A percentile compares a stretch with the other conserved stretches of the same genome.
Conservation (phyloP, 2,797 vertebrate genomes). For the Manis javanica region DNA sequence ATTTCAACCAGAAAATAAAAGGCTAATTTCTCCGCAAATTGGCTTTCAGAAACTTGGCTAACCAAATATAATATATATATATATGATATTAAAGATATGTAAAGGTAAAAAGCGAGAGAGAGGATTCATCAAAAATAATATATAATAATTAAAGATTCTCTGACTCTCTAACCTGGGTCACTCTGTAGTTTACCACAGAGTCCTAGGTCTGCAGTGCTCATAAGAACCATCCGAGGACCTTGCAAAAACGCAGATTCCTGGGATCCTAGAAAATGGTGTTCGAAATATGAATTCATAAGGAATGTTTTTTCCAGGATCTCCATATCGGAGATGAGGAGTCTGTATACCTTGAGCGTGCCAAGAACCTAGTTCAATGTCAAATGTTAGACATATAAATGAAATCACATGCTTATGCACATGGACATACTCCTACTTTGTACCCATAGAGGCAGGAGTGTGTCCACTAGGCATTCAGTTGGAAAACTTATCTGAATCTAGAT, state of each 20-base stretch:
- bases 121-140: background rate
- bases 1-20: conserved; percentile 41
- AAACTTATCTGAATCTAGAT: background rate
- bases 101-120: background rate
- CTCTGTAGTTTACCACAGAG: no score
- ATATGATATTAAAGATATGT: background rate
- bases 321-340: background rate
- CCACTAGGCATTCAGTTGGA: background rate
- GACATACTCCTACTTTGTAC: background rate
- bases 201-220: background rate
- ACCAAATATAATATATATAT: background rate
- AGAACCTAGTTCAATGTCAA: background rate
- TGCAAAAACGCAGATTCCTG: background rate
- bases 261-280: background rate
- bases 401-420: background rate
- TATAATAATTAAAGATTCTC: background rate
- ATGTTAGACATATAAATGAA: background rate
- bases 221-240: background rate
- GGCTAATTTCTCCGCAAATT: background rate
- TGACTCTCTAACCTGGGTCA: background rate
- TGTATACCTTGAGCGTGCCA: background rate
- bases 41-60: background rate
- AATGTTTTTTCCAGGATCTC: background rate
- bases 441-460: background rate
- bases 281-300: no score